A percentile compares a stretch with the other conserved stretches of the same genome.
phyloP scores from a whole-genome alignment of 2,888 invertebrate genomes.

The Hyposoter dolosus region DNA sequence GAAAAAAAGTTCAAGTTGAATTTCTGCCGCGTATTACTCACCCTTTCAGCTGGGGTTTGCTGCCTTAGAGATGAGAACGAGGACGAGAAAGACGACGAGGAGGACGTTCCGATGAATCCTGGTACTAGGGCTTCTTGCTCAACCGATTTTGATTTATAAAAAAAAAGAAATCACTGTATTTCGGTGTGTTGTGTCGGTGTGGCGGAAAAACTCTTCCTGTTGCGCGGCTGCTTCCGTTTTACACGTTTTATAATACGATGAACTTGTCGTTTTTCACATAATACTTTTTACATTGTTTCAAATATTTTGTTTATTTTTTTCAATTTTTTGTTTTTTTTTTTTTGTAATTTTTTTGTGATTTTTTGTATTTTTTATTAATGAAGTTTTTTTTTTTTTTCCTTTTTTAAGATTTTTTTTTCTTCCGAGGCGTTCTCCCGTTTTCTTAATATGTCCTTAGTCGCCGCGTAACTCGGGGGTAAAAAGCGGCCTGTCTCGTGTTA shows the following conservation, averaged over 20 bases:
- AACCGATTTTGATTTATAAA: conserved; percentile 43
- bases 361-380: background rate
- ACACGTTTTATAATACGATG: conserved; percentile 30
- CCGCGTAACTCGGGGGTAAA: conserved; percentile 63
- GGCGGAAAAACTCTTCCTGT: conserved; percentile 19
- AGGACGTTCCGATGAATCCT: conserved; percentile 62
- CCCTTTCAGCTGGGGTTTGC: conserved; percentile 54
- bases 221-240: conserved; percentile 7
- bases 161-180: conserved; percentile 55
- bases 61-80: conserved; percentile 69
- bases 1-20: conserved; percentile 7
- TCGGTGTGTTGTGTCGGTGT: conserved; percentile 28
- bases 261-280: conserved; percentile 26
- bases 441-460: conserved; percentile 56
- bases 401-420: background rate
- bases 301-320: conserved; percentile 25
- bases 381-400: background rate
- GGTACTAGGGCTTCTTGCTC: conserved; percentile 46
- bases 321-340: background rate
- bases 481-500: conserved; percentile 66
- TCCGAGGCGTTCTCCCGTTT: conserved; percentile 48
- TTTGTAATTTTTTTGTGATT: too few relatives aligned
- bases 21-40: conserved; percentile 62
- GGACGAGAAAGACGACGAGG: conserved; percentile 73
- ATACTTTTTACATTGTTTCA: conserved; percentile 14